Conservation (phyloP, 2,113 vertebrate genomes). For the Tor tambroides region DNA sequence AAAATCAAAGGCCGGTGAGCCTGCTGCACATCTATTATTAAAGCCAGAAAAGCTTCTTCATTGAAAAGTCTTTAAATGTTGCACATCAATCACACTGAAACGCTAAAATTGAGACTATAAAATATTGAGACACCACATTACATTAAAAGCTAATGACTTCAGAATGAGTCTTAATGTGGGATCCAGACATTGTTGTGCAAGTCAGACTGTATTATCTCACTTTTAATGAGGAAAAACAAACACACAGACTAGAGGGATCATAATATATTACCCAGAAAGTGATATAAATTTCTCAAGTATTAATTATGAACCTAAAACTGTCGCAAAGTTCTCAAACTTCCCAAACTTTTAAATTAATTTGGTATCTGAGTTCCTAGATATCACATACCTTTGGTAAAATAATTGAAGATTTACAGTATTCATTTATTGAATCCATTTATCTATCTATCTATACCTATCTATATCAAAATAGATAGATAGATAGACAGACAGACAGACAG, state of each 20-base stretch:
- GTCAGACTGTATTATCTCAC: conserved; percentile 10
- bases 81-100: conserved; percentile 16
- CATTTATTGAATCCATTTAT: background rate
- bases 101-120: conserved; percentile 1
- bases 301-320: background rate
- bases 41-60: background rate
- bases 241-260: background rate
- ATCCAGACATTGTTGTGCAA: conserved; percentile 11
- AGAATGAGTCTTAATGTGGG: conserved; percentile 17
- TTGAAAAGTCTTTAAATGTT: conserved; percentile 39
- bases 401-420: background rate
- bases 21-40: conserved; percentile 17
- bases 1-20: background rate
- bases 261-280: background rate
- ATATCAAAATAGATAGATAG: too few relatives aligned
- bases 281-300: background rate
- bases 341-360: background rate
- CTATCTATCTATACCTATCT: too few relatives aligned
- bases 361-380: background rate
- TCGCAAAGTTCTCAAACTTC: background rate
- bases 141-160: conserved; percentile 35
- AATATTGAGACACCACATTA: conserved; percentile 31
- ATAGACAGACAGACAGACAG: too few relatives aligned
- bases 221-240: conserved; percentile 12
- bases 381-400: background rate